Base-by-base conservation (phyloP, 1,140 invertebrate species). In the Meloidogyne floridensis region DNA sequence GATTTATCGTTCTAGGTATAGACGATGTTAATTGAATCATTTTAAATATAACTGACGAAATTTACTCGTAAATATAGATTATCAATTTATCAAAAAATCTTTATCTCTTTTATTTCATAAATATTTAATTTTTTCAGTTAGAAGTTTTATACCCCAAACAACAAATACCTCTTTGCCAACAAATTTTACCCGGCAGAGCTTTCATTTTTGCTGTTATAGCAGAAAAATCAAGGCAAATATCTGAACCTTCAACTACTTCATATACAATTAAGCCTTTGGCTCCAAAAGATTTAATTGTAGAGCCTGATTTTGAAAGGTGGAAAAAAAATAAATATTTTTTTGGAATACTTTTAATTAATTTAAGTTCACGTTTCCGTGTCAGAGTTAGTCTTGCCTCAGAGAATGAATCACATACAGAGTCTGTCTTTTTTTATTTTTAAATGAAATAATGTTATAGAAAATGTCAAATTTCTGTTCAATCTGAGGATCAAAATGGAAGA, bases 191-290 rank as follows among this genome's bases (percentile, higher is more conserved):
- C 43, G 84, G 83, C 15, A 18, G 56, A 11, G 81, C 76, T 7
- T 78, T 88, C 76, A 75, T 89, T 59, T 89, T 88, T 82, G 85
- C 87, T 13, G 84, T 89, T 1, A 84, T 84, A 71, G 83, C 86
- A 51, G 85, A 88, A 74, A 88, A 88, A 81, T 85, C 86, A 65
- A 73, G 78, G 70, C 82, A 86, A 80, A 81, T 86, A 20, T 82
- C 77, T 71, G 87, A 90, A n/a, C 83, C 87, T 53, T 20, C 80
- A 11, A 85, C 87, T 56, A 86, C 84, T 11, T 77, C 85, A 10
- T 80, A 86, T 73, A 89, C 85, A 9, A 32, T 89, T 32, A 75
- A 84, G n/a, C 87, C 87, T 51, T 81, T 90, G 53, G 74, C 87
- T 11, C 87, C 88, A 42, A 75, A 75, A 32, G 84, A 87, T 54